These are phyloP conservation scores for Brachionus koreanus DNA, from an alignment of 1,140 invertebrate species.

Conservation along the genomic window DNA sequence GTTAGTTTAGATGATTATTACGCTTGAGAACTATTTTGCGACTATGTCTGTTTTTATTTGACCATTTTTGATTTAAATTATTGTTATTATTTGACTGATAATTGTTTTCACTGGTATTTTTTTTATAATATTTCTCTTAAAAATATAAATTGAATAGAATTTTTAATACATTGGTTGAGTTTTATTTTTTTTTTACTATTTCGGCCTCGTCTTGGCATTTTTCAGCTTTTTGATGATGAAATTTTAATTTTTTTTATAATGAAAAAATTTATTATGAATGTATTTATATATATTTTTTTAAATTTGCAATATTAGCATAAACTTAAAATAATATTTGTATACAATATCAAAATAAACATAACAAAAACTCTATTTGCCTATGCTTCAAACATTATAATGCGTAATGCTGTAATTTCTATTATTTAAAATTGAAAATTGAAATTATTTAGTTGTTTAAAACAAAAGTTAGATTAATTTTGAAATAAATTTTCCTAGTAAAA, in stretches of 20 bases:
- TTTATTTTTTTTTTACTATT: not conserved
- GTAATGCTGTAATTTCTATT: no score
- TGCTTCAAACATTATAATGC: no score
- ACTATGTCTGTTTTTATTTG: not conserved
- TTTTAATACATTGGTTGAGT: not conserved
- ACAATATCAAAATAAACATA: no score
- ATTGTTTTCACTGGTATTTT: not conserved
- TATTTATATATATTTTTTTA: not conserved
- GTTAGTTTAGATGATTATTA: not conserved
- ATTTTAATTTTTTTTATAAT: not conserved
- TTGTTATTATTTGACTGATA: not conserved
- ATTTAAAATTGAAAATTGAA: no score
- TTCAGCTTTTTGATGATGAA: not conserved
- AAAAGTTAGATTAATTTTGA: no score
- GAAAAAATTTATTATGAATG: not conserved
- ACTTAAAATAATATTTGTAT: no score
- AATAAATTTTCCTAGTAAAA: no score
- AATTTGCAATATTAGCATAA: no score
- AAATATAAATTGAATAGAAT: not conserved
- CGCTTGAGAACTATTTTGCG: not conserved
- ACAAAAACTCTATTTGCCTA: no score
- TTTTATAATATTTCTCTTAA: not conserved
- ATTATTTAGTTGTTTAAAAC: no score
- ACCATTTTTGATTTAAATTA: not conserved
- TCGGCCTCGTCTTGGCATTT: not conserved